Evolutionary conservation across 1,140 invertebrate species (phyloP).

Genomic region (Whitmania pigra): DNA sequence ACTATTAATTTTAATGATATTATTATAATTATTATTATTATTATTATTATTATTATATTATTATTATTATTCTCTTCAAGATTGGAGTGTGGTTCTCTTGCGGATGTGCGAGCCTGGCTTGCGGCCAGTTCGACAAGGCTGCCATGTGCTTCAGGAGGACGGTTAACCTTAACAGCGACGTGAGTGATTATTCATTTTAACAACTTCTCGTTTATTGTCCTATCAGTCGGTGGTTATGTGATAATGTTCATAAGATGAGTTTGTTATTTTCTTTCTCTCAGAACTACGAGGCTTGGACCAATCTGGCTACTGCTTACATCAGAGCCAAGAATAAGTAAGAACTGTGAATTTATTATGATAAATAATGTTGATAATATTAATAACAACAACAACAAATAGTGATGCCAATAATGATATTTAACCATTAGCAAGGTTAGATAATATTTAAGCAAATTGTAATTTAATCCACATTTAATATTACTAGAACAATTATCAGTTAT

Average conservation of each 20-base stretch:
- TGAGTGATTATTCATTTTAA: conserved; percentile 33
- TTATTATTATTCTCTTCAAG: conserved; percentile 26
- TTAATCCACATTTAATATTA: too few relatives aligned
- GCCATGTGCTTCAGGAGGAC: conserved; percentile 72
- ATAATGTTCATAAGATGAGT: background rate
- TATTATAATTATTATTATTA: too few relatives aligned
- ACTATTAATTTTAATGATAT: too few relatives aligned
- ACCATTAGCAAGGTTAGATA: too few relatives aligned
- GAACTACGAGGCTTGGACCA: conserved; percentile 93
- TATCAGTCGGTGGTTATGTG: too few relatives aligned
- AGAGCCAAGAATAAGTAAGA: conserved; percentile 66
- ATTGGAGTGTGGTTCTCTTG: conserved; percentile 64
- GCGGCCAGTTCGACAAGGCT: conserved; percentile 67
- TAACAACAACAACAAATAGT: too few relatives aligned
- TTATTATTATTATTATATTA: too few relatives aligned
- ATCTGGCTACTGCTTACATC: conserved; percentile 81
- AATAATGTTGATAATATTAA: too few relatives aligned
- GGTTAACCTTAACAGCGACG: conserved; percentile 67
- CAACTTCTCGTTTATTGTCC: background rate
- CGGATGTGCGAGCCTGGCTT: conserved; percentile 66
- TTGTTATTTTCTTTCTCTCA: conserved; percentile 41
- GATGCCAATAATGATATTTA: too few relatives aligned
- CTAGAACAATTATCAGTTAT: too few relatives aligned
- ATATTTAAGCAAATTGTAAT: too few relatives aligned
- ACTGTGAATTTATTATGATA: too few relatives aligned